phyloP scores from a whole-genome alignment of 2,888 invertebrate species.

The Embidobia sp. region DNA sequence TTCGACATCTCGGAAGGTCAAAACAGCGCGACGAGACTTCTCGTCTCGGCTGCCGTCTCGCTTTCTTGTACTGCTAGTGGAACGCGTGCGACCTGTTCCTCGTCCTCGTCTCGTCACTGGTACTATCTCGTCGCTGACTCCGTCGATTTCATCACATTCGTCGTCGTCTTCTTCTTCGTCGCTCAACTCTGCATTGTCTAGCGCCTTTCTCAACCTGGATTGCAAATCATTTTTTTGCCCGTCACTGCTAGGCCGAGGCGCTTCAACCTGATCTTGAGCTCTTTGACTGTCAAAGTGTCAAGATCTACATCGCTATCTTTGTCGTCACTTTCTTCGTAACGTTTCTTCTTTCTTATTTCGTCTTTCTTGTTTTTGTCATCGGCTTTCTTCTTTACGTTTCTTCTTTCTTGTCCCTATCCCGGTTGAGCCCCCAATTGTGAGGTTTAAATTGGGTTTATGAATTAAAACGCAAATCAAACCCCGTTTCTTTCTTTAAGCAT shows the following conservation, averaged over 20 bases:
- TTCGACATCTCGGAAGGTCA: background rate
- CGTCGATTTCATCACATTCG: background rate
- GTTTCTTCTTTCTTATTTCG: background rate
- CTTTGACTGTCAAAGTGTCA: background rate
- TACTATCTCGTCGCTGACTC: background rate
- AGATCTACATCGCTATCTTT: background rate
- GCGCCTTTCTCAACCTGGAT: background rate
- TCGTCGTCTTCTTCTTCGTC: background rate
- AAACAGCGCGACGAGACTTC: background rate
- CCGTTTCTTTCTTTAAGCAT: too few species aligned
- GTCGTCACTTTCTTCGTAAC: background rate
- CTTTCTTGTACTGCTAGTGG: too few species aligned
- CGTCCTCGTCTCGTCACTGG: too few species aligned
- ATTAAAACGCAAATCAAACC: too few species aligned
- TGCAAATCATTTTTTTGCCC: background rate
- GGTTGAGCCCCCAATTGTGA: too few species aligned
- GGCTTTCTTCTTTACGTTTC: too few species aligned
- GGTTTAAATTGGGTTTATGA: too few species aligned
- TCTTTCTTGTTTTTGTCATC: background rate
- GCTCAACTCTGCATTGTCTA: too few species aligned
- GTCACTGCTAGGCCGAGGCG: background rate
- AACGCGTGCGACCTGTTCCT: too few species aligned
- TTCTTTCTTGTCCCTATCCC: too few species aligned
- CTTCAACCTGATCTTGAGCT: background rate
- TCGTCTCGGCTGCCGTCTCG: too few species aligned